Base-by-base conservation (phyloP, 2,113 vertebrate species). In the Corythaixoides concolor region DNA sequence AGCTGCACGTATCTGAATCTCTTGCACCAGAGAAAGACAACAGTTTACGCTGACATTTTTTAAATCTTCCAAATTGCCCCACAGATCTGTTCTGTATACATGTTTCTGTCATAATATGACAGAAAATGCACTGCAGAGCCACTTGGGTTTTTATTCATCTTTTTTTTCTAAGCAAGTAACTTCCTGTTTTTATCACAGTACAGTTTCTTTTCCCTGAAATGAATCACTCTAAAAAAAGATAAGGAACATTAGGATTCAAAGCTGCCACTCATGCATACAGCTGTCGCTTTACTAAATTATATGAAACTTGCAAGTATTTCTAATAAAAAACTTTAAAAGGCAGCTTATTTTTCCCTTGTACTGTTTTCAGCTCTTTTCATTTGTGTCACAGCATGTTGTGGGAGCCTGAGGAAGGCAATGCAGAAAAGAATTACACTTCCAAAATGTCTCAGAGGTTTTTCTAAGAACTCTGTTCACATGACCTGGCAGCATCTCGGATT, bases 111-210 rank as follows among this genome's bases (percentile, higher is more conserved):
- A 4, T 73, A 92, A 87, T 81, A 89, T 30, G 79, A 90, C 89
- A 91, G 79, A 89, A 93, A 95, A 95, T 95, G 88, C 76, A 82
- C 66, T 88, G 88, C 70, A 64, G 83, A 94, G 60, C 49, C 80
- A 93, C 39, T 90, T 79, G 86, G 73, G n/a, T 3, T 74, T 91
- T 93, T 73, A 77, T 74, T 85, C 1, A 35, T 67, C 14, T 58
- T 84, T 77, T 77, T 8, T 69, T 69, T 59, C n/a, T 43, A 70
- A 76, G 74, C 81, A 89, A 85, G 96, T 93, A 55, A 66, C 74
- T 95, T 95, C 88, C 89, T 83, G 60, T 73, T 91, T 90, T 86
- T 94, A 88, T 95, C 79, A 77, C 74, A 92, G 78, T 77, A 79
- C 30, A 84, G 69, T 41, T 97, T 85, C 59, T 93, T 66, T 83